Conservation (phyloP, 1,140 invertebrate genomes). For the Asbolus verrucosus region DNA sequence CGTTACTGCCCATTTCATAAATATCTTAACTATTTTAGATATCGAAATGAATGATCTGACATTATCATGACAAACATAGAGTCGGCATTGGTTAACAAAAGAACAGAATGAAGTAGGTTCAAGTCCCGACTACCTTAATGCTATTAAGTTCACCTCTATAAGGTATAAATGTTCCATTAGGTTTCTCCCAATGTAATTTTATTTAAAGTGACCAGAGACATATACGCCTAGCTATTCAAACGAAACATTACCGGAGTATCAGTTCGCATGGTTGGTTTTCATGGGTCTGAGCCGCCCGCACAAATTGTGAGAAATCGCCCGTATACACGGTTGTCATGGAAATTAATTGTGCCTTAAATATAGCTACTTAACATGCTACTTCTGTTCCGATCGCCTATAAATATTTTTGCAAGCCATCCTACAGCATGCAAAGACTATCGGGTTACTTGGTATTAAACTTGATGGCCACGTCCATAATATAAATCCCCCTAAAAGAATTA, state of each 20-base stretch:
- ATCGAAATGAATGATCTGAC: constrained; percentile 44
- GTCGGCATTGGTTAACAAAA: constrained; percentile 48
- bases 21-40: constrained; percentile 43
- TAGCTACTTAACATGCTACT: constrained; percentile 50
- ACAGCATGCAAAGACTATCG: constrained; percentile 1
- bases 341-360: constrained; percentile 51
- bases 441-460: constrained; percentile 11
- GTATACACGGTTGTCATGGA: constrained; percentile 13
- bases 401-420: constrained; percentile 38
- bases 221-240: constrained; percentile 43
- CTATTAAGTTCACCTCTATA: constrained; percentile 51
- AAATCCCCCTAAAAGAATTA: background rate
- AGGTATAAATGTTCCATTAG: constrained; percentile 53
- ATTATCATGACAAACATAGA: constrained; percentile 43
- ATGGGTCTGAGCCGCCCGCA: background rate
- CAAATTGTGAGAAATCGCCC: constrained; percentile 7
- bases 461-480: background rate
- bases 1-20: constrained; percentile 33
- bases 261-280: constrained; percentile 32
- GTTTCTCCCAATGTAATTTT: constrained; percentile 52
- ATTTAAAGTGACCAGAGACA: constrained; percentile 50
- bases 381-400: constrained; percentile 47
- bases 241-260: too few species aligned
- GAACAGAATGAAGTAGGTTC: constrained; percentile 45
- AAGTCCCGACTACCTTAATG: constrained; percentile 35